A percentile compares a stretch with the other conserved stretches of the same genome.
phyloP scores from a whole-genome alignment of 2,113 vertebrate genomes.

The Cacatua alba region DNA sequence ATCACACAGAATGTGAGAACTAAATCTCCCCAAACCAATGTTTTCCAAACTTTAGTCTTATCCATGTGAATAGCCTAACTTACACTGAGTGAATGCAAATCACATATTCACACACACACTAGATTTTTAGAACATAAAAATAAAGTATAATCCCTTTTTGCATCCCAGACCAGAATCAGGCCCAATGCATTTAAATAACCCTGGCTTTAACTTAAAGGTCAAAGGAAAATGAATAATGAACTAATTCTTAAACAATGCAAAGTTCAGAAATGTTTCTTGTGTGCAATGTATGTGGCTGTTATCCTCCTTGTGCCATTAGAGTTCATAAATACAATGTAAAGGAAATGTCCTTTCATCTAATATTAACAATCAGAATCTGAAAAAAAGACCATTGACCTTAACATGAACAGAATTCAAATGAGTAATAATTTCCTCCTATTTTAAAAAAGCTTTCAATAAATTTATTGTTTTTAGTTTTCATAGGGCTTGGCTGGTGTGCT shows the following conservation, averaged over 20 bases:
- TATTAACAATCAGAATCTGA: conserved; percentile 74
- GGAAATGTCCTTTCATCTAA: conserved; percentile 78
- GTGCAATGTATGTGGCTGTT: conserved; percentile 65
- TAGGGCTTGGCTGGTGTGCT: conserved; percentile 60
- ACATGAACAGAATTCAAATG: conserved; percentile 71
- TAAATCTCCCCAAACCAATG: neutral
- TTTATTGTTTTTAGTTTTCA: conserved; percentile 70
- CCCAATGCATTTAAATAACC: conserved; percentile 4
- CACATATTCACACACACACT: neutral
- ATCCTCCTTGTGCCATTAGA: conserved; percentile 59
- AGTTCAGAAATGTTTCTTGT: conserved; percentile 57
- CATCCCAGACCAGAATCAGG: neutral
- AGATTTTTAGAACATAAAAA: neutral
- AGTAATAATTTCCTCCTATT: conserved; percentile 79
- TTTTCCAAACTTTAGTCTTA: neutral
- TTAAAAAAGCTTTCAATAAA: conserved; percentile 71
- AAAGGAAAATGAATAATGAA: conserved; percentile 72
- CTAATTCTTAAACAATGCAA: conserved; percentile 62
- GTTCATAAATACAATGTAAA: conserved; percentile 76
- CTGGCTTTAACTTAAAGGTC: conserved; percentile 67
- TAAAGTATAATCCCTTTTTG: neutral
- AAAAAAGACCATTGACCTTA: conserved; percentile 69
- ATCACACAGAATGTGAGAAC: neutral
- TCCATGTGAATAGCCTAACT: neutral
- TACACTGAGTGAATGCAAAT: neutral